Conservation (phyloP, 35 echinoderm and acorn worm genomes). For the Diadema setosum region DNA sequence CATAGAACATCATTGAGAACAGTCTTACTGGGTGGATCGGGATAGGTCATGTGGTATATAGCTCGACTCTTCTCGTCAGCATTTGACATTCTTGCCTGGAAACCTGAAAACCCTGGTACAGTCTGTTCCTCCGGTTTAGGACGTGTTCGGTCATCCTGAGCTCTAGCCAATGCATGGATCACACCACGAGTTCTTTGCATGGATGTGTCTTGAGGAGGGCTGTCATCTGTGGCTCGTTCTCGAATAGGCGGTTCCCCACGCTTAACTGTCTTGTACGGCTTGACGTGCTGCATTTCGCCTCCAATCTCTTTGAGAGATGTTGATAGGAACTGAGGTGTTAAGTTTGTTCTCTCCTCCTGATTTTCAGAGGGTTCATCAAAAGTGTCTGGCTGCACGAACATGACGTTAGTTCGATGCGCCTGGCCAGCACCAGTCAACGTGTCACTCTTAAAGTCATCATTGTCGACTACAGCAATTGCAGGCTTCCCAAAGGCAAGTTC, state of each 20-base stretch:
- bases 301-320: neutral
- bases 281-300: neutral
- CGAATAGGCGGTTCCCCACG: constrained; percentile 22
- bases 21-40: constrained; percentile 37
- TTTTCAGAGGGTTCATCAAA: neutral
- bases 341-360: neutral
- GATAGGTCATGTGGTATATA: constrained; percentile 43
- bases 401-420: constrained; percentile 37
- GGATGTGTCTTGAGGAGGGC: neutral
- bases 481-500: neutral
- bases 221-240: neutral
- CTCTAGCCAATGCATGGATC: constrained; percentile 56
- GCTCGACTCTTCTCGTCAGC: constrained; percentile 10
- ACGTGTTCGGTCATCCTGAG: constrained; percentile 20
- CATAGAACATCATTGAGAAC: constrained; percentile 31
- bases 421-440: constrained; percentile 51
- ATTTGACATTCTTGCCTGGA: constrained; percentile 20
- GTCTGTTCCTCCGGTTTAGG: constrained; percentile 57
- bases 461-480: neutral
- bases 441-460: constrained; percentile 30
- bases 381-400: constrained; percentile 30
- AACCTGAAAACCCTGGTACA: constrained; percentile 50
- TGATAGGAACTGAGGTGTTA: neutral
- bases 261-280: constrained; percentile 36
- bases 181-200: constrained; percentile 54